Base-by-base conservation (phyloP, 2,113 vertebrate genomes). In the Drymodes brunneopygia region DNA sequence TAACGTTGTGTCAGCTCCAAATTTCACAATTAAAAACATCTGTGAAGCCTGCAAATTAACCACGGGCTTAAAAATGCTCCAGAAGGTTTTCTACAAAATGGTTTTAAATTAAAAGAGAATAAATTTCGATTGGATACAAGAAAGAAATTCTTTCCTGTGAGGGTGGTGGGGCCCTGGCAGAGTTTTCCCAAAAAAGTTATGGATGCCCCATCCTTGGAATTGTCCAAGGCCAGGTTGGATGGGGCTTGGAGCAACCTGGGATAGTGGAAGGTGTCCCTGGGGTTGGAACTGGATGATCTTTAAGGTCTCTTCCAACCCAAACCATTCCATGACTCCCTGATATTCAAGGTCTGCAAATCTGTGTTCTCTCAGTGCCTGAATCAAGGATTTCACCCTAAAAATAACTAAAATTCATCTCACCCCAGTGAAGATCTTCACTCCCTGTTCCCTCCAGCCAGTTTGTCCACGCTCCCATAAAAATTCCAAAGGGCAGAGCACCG, bases 231-330 rank as follows among this genome's bases (percentile, higher is more conserved):
- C 40, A 20, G 16, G 6, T 0, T 42, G 20, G 66, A 64, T 0
- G 1, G 12, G 13, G 14, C 4, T 84, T 62, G 57, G 53, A 71
- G 28, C 1, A 82, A 12, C 12, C 8, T 82, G 40, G 8, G 18
- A 13, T 17, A 11, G 2, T 31, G 17, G 16, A 2, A 81, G 0
- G 0, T 21, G 33, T 54, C 45, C n/a, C 13, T 67, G 23, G 1
- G 0, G 1, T 2, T 60, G 40, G n/a, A 65, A 31, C 5, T 3
- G 2, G 4, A 10, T 11, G 3, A 36, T 27, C 20, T 28, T 65
- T 24, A 51, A 57, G 8, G 9, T 69, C 13, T 17, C 16, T 78
- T 86, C 54, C 48, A 81, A 53, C 15, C 1, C 10, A 70, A 79
- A 60, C 6, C 3, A 10, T n/a, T 58, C 6, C 28, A 35, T 27